Evolutionary conservation across 2,797 vertebrate species (phyloP).

Genomic region (Myoxocephalus aenaeus): DNA sequence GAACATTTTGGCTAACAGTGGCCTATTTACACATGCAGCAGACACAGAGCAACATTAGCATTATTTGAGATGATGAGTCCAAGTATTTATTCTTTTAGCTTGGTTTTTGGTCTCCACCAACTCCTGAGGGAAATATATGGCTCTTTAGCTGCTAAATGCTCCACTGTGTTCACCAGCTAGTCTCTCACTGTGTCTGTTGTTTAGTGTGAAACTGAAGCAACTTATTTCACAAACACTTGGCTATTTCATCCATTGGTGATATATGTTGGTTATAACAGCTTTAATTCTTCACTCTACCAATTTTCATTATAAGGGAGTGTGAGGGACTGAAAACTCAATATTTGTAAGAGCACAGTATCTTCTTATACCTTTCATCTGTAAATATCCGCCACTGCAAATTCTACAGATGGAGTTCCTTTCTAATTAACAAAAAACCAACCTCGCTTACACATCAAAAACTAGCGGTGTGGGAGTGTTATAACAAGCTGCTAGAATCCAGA

Average conservation of each 20-base stretch:
- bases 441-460: conserved; percentile 66
- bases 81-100: not conserved
- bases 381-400: conserved; percentile 55
- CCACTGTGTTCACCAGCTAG: not conserved
- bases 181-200: not conserved
- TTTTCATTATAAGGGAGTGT: not conserved
- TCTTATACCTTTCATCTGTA: conserved; percentile 21
- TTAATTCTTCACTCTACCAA: not conserved
- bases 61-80: not conserved
- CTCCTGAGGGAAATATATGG: not conserved
- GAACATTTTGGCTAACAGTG: not conserved
- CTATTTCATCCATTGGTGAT: not conserved
- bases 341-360: not conserved
- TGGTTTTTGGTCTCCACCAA: conserved; percentile 1
- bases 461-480: conserved; percentile 57
- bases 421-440: conserved; percentile 73
- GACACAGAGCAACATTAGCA: not conserved
- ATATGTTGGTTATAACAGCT: not conserved
- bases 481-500: conserved; percentile 68
- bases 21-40: not conserved
- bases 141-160: not conserved
- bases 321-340: not conserved
- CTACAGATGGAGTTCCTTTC: conserved; percentile 66
- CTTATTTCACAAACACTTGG: not conserved
- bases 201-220: not conserved